phyloP scores from a whole-genome alignment of 2,113 vertebrate genomes.

The Monopterus albus region DNA sequence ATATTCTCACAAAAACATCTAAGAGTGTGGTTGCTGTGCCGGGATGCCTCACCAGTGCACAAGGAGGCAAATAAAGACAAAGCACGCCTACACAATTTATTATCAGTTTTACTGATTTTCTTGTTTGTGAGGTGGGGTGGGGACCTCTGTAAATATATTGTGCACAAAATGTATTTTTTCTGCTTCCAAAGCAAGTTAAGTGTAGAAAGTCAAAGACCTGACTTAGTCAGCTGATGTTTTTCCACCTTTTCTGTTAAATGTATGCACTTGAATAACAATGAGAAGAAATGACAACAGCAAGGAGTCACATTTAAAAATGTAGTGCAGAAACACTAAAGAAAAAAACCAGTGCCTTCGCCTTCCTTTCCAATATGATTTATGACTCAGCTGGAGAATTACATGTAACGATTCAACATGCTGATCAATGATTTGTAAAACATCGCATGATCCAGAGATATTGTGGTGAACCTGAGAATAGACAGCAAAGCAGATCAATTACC shows the following conservation, averaged over 20 bases:
- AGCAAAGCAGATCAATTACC: conserved; percentile 70
- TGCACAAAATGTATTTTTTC: conserved; percentile 55
- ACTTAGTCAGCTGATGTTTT: conserved; percentile 48
- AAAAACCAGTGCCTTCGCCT: conserved; percentile 32
- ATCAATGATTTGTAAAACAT: conserved; percentile 66
- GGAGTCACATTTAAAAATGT: conserved; percentile 50
- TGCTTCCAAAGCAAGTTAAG: conserved; percentile 58
- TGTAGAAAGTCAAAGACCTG: conserved; percentile 43
- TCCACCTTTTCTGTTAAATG: conserved; percentile 52
- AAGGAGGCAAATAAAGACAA: conserved; percentile 60
- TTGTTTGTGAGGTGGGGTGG: conserved; percentile 20
- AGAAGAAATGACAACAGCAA: conserved; percentile 29
- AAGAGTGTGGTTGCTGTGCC: conserved; percentile 45
- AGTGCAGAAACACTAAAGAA: conserved; percentile 15
- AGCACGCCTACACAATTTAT: conserved; percentile 62
- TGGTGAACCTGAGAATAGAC: conserved; percentile 59
- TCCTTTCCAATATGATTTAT: conserved; percentile 68
- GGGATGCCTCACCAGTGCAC: conserved; percentile 35
- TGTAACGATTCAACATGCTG: conserved; percentile 76
- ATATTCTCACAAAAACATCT: conserved; percentile 63
- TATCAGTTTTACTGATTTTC: conserved; percentile 74
- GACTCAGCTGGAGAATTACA: conserved; percentile 63
- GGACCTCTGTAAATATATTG: conserved; percentile 62
- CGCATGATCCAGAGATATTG: conserved; percentile 68
- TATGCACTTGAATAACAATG: conserved; percentile 69